Evolutionary conservation across 2,888 invertebrate genomes (phyloP), one percentile per base, ranked within the genome.

Genomic region (Drosophila kambysellisi): DNA sequence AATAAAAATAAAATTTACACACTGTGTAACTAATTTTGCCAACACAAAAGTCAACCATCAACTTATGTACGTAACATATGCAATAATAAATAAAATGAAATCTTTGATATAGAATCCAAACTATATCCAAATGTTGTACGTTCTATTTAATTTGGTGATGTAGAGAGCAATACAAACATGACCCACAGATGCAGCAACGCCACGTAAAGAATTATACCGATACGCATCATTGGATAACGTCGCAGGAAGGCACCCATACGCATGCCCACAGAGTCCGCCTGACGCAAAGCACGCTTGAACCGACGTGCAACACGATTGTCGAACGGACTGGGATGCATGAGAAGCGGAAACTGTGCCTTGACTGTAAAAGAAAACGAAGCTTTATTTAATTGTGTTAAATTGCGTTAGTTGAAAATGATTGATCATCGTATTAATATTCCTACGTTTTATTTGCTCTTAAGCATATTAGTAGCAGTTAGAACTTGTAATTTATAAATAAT

Each of bases 101-200:
- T 54, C 32, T 60, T 74, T 63, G 51, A 76, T 88, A 78, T 83
- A 79, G 81, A 81, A 76, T 74, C 76, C 79, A 76, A 76, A 52
- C 63, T 43, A 39, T 65, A 43, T 52, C 2, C 6, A 56, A 64
- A 52, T 15, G 15, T 7, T 58, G 11, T 50, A 43, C 3, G 37
- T 37, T 30, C 9, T 41, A 17, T 61, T 88, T 67, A 91, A 59
- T 91, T 90, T 46, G 92, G 92, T 7, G 93, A 91, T 5, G 96
- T 96, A 6, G 96, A 96, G 66, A 97, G 94, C 62, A 97, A 93
- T 25, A 97, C 96, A 59, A 97, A 94, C 92, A 97, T 94, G 59
- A 97, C 97, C 97, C 97, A 97, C 29, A 97, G 93, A 92, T 97
- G 97, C 17, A 98, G 94, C 59, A 97, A 93, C n/a, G 96, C 97